Conservation (phyloP, 2,797 vertebrate genomes). For the Aphelocoma californica region DNA sequence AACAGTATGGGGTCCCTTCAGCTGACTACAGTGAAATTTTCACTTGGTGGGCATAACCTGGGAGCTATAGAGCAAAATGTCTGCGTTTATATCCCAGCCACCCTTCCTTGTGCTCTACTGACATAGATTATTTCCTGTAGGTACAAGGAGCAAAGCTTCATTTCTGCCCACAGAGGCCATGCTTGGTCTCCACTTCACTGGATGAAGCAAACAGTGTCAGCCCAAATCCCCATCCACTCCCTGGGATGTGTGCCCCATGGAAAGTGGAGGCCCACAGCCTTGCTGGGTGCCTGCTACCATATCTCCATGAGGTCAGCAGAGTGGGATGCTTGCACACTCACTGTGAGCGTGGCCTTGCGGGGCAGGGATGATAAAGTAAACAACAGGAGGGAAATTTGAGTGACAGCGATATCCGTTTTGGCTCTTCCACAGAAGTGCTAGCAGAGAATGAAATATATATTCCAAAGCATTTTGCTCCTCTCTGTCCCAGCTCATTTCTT, state of each 20-base stretch:
- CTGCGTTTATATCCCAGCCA: not conserved
- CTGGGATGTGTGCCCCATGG: fast-evolving
- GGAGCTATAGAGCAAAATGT: not conserved
- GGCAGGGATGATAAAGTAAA: not conserved
- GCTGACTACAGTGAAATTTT: not conserved
- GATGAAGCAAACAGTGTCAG: not conserved
- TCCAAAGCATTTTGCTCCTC: slow-evolving; percentile 35
- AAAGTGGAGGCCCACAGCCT: not conserved
- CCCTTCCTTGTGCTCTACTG: not conserved
- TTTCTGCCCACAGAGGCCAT: not conserved
- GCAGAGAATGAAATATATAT: not conserved
- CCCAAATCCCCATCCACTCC: fast-evolving
- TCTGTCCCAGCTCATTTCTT: slow-evolving; percentile 62
- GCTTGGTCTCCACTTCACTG: not conserved
- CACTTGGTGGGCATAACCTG: not conserved
- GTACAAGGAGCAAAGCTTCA: not conserved
- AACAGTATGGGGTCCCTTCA: not conserved
- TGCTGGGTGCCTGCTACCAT: fast-evolving
- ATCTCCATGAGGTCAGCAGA: not conserved
- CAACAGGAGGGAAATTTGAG: not conserved
- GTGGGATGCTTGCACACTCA: fast-evolving
- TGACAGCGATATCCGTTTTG: not conserved
- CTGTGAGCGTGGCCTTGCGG: not conserved
- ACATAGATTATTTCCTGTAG: not conserved
- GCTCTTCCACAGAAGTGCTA: slow-evolving; percentile 18